Evolutionary conservation across 2,888 invertebrate species (phyloP).

Genomic region (Scaptomyza flava): DNA sequence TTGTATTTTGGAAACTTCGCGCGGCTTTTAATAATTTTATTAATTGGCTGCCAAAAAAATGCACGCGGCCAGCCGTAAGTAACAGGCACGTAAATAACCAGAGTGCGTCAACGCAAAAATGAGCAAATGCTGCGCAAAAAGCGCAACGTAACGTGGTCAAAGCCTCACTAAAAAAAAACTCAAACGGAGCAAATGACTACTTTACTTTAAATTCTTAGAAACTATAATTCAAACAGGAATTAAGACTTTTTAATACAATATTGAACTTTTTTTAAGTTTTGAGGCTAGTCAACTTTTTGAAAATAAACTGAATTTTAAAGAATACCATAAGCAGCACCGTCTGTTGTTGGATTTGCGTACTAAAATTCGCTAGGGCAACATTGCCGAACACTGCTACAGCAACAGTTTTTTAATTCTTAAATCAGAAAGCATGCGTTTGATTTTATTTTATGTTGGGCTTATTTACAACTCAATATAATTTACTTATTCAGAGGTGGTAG

Average conservation of each 20-base stretch:
- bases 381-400: conserved; percentile 17
- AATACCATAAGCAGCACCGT: conserved; percentile 22
- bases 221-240: too few relatives aligned
- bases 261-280: neutral
- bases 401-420: conserved; percentile 6
- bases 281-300: too few relatives aligned
- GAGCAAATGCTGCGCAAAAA: conserved; percentile 19
- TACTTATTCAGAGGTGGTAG: conserved; percentile 16
- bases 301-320: neutral
- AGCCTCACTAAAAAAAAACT: neutral
- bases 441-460: conserved; percentile 5
- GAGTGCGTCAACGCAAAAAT: conserved; percentile 21
- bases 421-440: conserved; percentile 22
- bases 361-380: fast-evolving
- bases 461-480: conserved; percentile 17
- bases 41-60: conserved; percentile 41
- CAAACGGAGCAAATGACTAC: conserved; percentile 4
- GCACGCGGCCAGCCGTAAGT: conserved; percentile 55
- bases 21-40: conserved; percentile 46
- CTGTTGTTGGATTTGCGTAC: conserved; percentile 4
- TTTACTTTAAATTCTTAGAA: neutral
- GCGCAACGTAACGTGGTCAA: conserved; percentile 12
- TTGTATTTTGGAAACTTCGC: conserved; percentile 33
- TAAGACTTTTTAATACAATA: too few relatives aligned
- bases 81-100: conserved; percentile 42